Conservation (phyloP, 1,140 invertebrate genomes). For the Megathymus violae region DNA sequence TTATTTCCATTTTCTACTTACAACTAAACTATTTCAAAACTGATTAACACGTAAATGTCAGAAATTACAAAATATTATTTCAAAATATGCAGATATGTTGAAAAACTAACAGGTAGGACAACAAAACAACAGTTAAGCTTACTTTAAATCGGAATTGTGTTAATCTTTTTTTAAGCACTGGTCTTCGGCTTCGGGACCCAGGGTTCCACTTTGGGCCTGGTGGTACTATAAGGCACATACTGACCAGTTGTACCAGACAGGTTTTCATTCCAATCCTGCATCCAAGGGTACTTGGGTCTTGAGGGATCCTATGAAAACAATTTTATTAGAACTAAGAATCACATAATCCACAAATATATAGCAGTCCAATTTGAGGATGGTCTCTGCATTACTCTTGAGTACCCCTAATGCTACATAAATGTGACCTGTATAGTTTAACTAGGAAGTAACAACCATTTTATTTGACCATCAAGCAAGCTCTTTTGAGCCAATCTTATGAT, state of each 20-base stretch:
- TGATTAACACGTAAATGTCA: constrained; percentile 3
- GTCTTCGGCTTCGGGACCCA: constrained; percentile 88
- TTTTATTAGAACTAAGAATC: too few relatives aligned
- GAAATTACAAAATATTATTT: not conserved
- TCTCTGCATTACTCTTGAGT: too few relatives aligned
- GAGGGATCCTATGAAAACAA: constrained; percentile 86
- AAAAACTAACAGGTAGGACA: not conserved
- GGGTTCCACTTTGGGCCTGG: constrained; percentile 91
- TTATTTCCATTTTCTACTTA: constrained; percentile 73
- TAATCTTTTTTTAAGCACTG: constrained; percentile 36
- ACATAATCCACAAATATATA: too few relatives aligned
- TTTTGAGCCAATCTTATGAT: too few relatives aligned
- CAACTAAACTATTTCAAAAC: constrained; percentile 49
- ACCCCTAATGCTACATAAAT: too few relatives aligned
- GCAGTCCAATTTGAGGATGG: too few relatives aligned
- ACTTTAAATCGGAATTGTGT: not conserved
- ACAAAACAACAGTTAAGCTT: not conserved
- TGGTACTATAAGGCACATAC: constrained; percentile 96
- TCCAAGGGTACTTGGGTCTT: constrained; percentile 93
- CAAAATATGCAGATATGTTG: not conserved
- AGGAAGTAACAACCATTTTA: too few relatives aligned
- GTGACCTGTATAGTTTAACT: too few relatives aligned
- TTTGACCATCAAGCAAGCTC: too few relatives aligned
- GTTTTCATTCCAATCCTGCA: constrained; percentile 93
- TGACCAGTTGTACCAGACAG: constrained; percentile 90